Conservation (phyloP, 53 echinoderm and acorn worm species). For the Temnopleurus reevesii region DNA sequence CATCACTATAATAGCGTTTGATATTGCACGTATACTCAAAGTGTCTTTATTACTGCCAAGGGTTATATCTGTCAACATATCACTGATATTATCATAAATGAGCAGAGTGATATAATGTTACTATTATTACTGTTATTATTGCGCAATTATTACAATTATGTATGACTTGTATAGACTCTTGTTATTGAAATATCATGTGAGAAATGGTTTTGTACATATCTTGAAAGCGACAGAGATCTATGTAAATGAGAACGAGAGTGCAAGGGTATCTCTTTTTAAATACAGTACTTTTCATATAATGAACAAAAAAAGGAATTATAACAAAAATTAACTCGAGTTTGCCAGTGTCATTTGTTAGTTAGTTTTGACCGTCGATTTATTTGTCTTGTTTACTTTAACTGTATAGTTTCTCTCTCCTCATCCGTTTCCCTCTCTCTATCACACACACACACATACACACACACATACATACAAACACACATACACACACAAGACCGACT, state of each 20-base stretch:
- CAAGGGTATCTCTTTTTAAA: conserved; percentile 83
- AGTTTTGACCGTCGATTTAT: no score
- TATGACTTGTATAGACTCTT: conserved; percentile 54
- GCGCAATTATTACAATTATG: conserved; percentile 31
- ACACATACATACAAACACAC: no score
- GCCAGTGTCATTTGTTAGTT: no score
- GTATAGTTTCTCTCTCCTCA: no score
- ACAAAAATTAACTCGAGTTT: conserved; percentile 52
- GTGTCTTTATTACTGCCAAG: conserved; percentile 63
- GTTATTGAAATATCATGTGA: conserved; percentile 55
- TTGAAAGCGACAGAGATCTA: conserved; percentile 50
- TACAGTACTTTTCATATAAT: conserved; percentile 87
- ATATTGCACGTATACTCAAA: conserved; percentile 59
- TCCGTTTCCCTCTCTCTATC: no score
- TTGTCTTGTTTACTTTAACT: no score
- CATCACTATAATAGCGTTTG: conserved; percentile 47
- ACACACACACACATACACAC: no score
- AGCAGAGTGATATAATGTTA: conserved; percentile 23
- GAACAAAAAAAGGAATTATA: conserved; percentile 55
- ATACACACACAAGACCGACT: no score
- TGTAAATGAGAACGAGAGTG: conserved; percentile 58
- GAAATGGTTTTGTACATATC: conserved; percentile 60
- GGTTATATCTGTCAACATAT: conserved; percentile 24
- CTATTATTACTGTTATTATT: conserved; percentile 31
- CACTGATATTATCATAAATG: conserved; percentile 27